Evolutionary conservation across 2,797 vertebrate genomes (phyloP), one percentile per base, ranked within the genome.

Genomic region (Esox masquinongy): DNA sequence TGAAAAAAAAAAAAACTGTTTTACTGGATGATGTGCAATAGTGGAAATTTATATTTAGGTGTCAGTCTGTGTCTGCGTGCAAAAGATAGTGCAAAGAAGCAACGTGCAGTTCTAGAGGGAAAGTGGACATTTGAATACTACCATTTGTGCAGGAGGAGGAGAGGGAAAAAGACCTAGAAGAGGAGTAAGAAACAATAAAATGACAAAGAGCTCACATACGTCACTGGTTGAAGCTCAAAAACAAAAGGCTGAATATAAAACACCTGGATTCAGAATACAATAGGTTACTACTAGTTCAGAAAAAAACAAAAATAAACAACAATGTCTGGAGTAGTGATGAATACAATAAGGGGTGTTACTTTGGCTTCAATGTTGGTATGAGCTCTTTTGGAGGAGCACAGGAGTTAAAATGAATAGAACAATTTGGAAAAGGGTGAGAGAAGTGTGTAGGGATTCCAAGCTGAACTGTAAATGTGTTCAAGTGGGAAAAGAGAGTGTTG

Each of bases 171-270:
- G 5, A 0, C 50, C 19, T 53, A 6, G 53, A 7, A 56, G 53
- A 11, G 2, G 53, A 56, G 7, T 2, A 56, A 24, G 61, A 64
- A 2, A 14, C 11, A 36, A 19, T 59, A n/a, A 8, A 68, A 53
- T 67, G 26, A 15, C 64, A 72, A 15, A 69, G 67, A 73, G 81
- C 80, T 71, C 11, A 56, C 61, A 24, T 5, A 72, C 66, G 77
- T 79, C 19, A 68, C 61, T 71, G 56, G 75, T 76, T 76, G 77
- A 76, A 83, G 76, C 31, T 67, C 69, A 68, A 81, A 51, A 86
- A 89, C 87, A 90, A 89, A 88, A 82, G 83, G 80, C 86, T 82
- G 82, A 87, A 81, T 83, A 79, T 87, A 82, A 82, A 87, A 87
- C 79, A 80, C 79, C 80, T 81, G 73, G 76, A 80, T 82, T 83